Conservation (phyloP, 2,113 vertebrate species). For the Melanocharis versteri region DNA sequence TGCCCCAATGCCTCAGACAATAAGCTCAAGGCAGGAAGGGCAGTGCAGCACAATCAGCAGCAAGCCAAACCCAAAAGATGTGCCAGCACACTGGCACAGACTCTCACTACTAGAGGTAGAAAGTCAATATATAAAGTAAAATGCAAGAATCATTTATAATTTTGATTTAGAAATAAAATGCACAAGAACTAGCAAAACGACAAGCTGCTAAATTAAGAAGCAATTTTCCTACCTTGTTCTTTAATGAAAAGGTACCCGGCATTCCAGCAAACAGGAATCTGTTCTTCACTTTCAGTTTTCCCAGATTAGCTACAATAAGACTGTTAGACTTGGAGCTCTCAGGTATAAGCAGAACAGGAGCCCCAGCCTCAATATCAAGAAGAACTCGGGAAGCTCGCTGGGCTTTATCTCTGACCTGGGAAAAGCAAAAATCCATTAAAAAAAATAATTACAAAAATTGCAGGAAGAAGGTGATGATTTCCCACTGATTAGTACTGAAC, state of each 20-base stretch:
- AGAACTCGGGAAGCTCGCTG: constrained; percentile 87
- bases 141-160: background rate
- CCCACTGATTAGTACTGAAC: background rate
- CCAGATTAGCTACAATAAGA: constrained; percentile 93
- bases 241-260: constrained; percentile 86
- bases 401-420: constrained; percentile 87
- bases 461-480: background rate
- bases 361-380: constrained; percentile 92
- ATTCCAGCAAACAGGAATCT: constrained; percentile 84
- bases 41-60: background rate
- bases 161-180: background rate
- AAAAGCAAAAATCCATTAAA: background rate
- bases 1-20: background rate
- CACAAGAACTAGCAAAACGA: background rate
- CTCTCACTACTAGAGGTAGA: background rate
- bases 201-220: background rate
- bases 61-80: background rate
- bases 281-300: constrained; percentile 92
- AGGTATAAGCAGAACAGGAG: constrained; percentile 93
- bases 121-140: background rate
- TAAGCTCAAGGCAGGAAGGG: background rate
- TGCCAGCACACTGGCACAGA: background rate
- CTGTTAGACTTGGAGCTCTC: constrained; percentile 89
- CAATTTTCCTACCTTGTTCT: constrained; percentile 87
- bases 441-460: background rate